phyloP scores from a whole-genome alignment of 2,113 vertebrate genomes.

The Seriola quinqueradiata region DNA sequence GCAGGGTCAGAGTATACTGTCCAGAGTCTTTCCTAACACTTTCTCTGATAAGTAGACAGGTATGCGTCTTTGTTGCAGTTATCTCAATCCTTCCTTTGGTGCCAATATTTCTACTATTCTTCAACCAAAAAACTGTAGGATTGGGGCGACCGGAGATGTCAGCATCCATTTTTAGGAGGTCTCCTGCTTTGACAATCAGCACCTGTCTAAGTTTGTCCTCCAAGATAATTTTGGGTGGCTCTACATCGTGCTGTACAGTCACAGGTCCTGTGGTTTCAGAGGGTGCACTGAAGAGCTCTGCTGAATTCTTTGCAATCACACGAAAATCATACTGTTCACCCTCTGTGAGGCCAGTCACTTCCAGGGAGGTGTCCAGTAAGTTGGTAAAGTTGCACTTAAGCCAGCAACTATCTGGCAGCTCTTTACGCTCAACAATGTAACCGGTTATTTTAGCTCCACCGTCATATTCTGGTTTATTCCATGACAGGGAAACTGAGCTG shows the following conservation, averaged over 20 bases:
- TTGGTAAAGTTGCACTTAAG: constrained; percentile 98
- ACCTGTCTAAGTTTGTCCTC: constrained; percentile 92
- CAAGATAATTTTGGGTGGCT: constrained; percentile 94
- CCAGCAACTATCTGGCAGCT: constrained; percentile 95
- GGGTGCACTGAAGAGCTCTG: constrained; percentile 92
- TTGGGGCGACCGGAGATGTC: constrained; percentile 93
- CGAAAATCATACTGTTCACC: constrained; percentile 95
- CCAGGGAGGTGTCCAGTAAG: constrained; percentile 93
- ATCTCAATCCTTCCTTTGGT: constrained; percentile 95
- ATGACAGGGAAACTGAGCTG: constrained; percentile 93
- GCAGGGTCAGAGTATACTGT: constrained; percentile 92
- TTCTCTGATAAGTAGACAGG: constrained; percentile 91
- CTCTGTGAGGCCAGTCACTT: constrained; percentile 94
- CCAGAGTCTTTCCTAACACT: constrained; percentile 94
- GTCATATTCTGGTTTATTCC: constrained; percentile 95
- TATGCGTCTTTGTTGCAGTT: constrained; percentile 86
- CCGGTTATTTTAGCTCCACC: constrained; percentile 97
- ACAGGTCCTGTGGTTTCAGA: constrained; percentile 95
- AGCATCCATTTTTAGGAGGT: constrained; percentile 93
- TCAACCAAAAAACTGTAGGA: constrained; percentile 94
- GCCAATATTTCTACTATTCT: constrained; percentile 94
- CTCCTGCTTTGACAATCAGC: constrained; percentile 94
- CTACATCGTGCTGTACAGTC: constrained; percentile 94
- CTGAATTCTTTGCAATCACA: constrained; percentile 95
- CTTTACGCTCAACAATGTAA: constrained; percentile 94